Conservation (phyloP, 2,888 invertebrate species). For the Epirrhoe alternata region DNA sequence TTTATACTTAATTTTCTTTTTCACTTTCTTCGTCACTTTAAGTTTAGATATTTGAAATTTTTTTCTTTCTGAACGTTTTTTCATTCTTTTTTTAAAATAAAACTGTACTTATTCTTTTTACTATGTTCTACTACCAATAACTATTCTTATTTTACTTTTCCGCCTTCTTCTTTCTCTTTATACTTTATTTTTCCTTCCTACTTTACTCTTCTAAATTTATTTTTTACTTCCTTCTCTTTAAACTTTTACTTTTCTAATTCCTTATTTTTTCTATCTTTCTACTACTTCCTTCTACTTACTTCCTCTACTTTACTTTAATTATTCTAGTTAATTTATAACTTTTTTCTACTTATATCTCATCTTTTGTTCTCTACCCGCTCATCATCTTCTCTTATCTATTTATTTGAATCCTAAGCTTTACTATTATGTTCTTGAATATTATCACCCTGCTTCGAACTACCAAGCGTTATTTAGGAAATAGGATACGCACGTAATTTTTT, state of each 20-base stretch:
- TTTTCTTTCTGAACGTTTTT: too few species aligned
- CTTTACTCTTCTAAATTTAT: too few species aligned
- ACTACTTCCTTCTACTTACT: neutral
- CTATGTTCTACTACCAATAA: too few species aligned
- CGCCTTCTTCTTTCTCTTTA: neutral
- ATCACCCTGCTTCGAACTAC: conserved; percentile 50
- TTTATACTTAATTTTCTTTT: neutral
- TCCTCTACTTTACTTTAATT: neutral
- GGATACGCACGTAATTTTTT: conserved; percentile 53
- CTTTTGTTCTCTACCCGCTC: neutral
- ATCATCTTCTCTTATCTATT: conserved; percentile 5
- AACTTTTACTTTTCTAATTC: too few species aligned
- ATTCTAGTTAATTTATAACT: too few species aligned
- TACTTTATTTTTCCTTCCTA: neutral
- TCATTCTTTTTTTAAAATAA: too few species aligned
- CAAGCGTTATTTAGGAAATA: conserved; percentile 64
- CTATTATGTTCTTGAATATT: conserved; percentile 37
- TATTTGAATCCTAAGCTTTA: conserved; percentile 10
- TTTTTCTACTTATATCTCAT: too few species aligned
- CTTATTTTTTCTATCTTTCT: neutral
- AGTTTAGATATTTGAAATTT: too few species aligned
- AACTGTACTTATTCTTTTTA: too few species aligned
- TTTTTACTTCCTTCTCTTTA: neutral
- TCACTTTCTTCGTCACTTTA: too few species aligned
- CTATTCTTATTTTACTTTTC: neutral